These are phyloP conservation scores for Amblyraja radiata DNA, from an alignment of 2,797 vertebrate species.

Conservation along the genomic window DNA sequence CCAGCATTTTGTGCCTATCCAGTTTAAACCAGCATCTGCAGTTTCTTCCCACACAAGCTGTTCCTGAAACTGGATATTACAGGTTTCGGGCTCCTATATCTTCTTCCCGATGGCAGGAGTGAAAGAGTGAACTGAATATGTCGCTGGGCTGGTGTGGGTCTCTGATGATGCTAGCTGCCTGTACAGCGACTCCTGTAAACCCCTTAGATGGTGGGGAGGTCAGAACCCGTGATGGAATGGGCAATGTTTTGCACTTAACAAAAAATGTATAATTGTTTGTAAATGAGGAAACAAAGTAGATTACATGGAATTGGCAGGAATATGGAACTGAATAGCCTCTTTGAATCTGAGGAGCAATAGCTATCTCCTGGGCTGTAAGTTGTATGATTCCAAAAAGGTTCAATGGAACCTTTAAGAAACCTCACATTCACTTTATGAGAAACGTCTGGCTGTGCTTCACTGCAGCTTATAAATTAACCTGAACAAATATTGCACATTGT, in stretches of 20 bases:
- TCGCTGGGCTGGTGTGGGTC: too few relatives aligned
- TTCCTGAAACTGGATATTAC: too few relatives aligned
- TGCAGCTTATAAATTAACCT: not conserved
- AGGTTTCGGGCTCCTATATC: too few relatives aligned
- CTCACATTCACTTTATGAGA: not conserved
- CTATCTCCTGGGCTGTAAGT: not conserved
- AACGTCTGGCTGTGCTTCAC: not conserved
- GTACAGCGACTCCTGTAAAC: too few relatives aligned
- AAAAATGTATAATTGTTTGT: not conserved
- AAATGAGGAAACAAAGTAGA: not conserved
- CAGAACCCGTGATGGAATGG: too few relatives aligned
- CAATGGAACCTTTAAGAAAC: not conserved
- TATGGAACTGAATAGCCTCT: not conserved
- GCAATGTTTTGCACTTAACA: not conserved
- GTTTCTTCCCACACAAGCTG: too few relatives aligned
- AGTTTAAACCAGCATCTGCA: too few relatives aligned
- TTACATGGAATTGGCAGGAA: not conserved
- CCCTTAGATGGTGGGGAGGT: too few relatives aligned
- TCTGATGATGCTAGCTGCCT: too few relatives aligned
- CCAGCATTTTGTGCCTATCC: too few relatives aligned
- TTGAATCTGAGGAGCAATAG: not conserved
- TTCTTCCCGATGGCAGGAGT: too few relatives aligned
- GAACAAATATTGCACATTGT: not conserved
- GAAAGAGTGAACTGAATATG: too few relatives aligned
- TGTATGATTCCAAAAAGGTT: not conserved